phyloP scores from a whole-genome alignment of 2,888 invertebrate genomes.

The Rhynchonema sp. region DNA sequence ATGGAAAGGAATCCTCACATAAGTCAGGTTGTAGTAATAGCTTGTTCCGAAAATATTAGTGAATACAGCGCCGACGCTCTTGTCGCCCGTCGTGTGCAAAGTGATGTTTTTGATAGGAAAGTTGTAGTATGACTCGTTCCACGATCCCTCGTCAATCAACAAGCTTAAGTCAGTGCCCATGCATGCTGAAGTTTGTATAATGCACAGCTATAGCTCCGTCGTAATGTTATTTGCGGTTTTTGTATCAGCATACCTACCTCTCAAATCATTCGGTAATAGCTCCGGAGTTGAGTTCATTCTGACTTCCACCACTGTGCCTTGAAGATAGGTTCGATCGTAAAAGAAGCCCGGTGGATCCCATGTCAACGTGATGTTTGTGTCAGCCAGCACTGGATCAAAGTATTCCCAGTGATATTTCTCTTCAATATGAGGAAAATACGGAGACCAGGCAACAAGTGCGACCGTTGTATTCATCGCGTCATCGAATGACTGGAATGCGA shows the following conservation, averaged over 20 bases:
- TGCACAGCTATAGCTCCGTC: no score
- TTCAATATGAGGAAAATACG: not conserved
- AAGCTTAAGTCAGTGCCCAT: not conserved
- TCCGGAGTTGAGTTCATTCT: not conserved
- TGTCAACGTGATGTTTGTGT: not conserved
- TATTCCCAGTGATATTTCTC: not conserved
- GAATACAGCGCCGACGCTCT: not conserved
- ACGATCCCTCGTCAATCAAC: not conserved
- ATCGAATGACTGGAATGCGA: not conserved
- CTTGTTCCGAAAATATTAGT: not conserved
- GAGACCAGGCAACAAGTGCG: not conserved
- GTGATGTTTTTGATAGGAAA: not conserved
- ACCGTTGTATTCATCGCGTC: not conserved
- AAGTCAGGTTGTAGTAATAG: not conserved
- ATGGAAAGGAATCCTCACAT: no score
- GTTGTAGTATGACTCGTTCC: not conserved
- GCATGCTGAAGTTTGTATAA: no score
- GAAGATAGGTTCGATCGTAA: not conserved
- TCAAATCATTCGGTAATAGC: not conserved
- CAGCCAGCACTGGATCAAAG: not conserved
- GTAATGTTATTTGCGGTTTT: no score
- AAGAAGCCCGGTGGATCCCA: not conserved
- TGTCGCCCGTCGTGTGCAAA: not conserved
- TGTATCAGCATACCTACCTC: not conserved
- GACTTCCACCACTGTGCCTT: not conserved